A percentile compares a stretch with the other conserved stretches of the same genome.
Conservation (phyloP, 2,888 invertebrate genomes). For the Stenolophus ochropezus region DNA sequence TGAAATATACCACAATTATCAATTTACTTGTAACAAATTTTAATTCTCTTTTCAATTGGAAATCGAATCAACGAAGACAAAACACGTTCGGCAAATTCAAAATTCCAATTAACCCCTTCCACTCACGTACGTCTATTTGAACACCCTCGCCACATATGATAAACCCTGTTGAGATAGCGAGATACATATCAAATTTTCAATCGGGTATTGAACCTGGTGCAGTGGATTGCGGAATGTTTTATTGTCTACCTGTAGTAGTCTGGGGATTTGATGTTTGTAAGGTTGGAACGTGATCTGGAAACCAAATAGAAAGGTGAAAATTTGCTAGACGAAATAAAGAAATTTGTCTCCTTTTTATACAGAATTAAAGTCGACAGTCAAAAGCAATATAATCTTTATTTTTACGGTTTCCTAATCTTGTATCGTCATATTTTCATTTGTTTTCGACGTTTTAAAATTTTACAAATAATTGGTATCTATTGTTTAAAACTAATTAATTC, state of each 20-base stretch:
- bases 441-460: too few relatives aligned
- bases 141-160: not conserved
- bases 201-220: conserved; percentile 22
- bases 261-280: conserved; percentile 27
- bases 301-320: not conserved
- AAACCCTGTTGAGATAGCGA: not conserved
- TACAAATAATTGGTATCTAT: too few relatives aligned
- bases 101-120: conserved; percentile 11
- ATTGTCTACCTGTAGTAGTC: conserved; percentile 31
- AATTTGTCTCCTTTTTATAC: too few relatives aligned
- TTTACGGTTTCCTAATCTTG: too few relatives aligned
- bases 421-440: too few relatives aligned
- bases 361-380: too few relatives aligned
- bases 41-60: not conserved
- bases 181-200: conserved; percentile 30
- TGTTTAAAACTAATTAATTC: too few relatives aligned
- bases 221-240: not conserved
- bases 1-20: not conserved
- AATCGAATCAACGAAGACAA: not conserved
- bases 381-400: too few relatives aligned
- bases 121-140: conserved; percentile 1
- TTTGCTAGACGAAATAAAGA: not conserved
- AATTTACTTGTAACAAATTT: not conserved
- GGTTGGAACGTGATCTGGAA: conserved; percentile 22
- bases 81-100: conserved; percentile 18